These are phyloP conservation scores for Zootoca vivipara DNA, from an alignment of 2,113 vertebrate genomes.

Conservation along the genomic window DNA sequence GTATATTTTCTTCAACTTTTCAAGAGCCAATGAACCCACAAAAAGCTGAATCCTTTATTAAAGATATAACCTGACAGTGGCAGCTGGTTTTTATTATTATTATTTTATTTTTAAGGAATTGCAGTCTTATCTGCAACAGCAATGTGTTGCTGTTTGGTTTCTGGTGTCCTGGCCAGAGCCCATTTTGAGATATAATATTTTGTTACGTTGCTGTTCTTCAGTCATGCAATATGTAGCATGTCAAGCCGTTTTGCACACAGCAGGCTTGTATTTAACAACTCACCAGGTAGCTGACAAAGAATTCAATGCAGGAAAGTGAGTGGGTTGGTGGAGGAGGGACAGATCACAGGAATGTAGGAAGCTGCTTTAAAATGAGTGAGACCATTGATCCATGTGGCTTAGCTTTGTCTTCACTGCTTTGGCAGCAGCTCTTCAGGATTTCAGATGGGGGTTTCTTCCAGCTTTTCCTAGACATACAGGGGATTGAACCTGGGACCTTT, in stretches of 20 bases:
- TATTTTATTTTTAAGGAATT: not conserved
- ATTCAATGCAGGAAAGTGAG: not conserved
- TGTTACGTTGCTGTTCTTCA: not conserved
- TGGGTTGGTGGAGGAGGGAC: not conserved
- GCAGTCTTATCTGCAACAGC: not conserved
- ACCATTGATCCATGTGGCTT: too few species aligned
- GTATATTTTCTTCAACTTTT: not conserved
- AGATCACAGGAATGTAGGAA: not conserved
- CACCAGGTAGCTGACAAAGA: not conserved
- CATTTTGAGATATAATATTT: not conserved
- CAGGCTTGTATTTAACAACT: not conserved
- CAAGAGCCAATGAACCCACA: not conserved
- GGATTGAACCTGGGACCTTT: too few species aligned
- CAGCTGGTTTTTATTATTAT: too few species aligned
- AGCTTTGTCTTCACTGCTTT: too few species aligned
- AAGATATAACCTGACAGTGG: not conserved
- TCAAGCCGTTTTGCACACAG: not conserved
- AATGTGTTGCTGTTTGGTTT: not conserved
- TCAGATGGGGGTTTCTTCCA: too few species aligned
- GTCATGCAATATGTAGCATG: not conserved
- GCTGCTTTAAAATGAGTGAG: too few species aligned
- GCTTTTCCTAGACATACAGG: too few species aligned
- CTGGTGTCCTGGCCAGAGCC: not conserved
- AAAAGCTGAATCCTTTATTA: not conserved
- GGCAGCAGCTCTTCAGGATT: too few species aligned